Percentiles rank a stretch among this genome's conserved stretches.
phyloP scores from a whole-genome alignment of 37 sponge, comb jelly and placozoan genomes.

The Petrosia ficiformis region DNA sequence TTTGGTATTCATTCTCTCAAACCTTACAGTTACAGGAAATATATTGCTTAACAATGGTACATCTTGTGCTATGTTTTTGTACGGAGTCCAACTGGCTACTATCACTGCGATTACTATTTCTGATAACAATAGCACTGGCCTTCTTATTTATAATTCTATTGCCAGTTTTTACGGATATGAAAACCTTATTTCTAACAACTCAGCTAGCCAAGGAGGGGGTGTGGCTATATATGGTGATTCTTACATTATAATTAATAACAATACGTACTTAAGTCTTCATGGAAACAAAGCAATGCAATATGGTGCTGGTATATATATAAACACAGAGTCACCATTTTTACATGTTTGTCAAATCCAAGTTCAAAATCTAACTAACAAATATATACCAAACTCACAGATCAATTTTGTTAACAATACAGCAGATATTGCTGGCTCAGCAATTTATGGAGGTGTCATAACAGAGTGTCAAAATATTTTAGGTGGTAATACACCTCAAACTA shows the following conservation, averaged over 20 bases:
- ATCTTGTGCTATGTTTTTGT: neutral
- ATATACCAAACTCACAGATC: neutral
- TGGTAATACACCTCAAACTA: neutral
- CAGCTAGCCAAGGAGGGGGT: neutral
- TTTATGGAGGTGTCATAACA: neutral
- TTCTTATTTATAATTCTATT: neutral
- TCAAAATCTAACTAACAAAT: neutral
- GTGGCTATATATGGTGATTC: constrained; percentile 10
- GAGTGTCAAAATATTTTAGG: neutral
- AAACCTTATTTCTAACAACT: neutral
- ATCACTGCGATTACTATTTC: neutral
- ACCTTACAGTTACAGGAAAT: neutral
- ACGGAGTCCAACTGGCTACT: neutral
- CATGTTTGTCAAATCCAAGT: neutral
- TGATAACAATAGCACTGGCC: constrained; percentile 6
- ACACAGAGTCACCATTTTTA: neutral
- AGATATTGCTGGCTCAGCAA: neutral
- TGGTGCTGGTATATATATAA: neutral
- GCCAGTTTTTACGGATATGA: neutral
- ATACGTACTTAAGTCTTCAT: neutral
- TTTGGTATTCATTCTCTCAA: neutral
- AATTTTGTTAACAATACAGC: neutral
- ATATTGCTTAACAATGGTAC: neutral
- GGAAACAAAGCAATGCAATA: neutral
- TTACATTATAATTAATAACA: neutral